Evolutionary conservation across 2,888 invertebrate genomes (phyloP).

Genomic region (Melipona bicolor): DNA sequence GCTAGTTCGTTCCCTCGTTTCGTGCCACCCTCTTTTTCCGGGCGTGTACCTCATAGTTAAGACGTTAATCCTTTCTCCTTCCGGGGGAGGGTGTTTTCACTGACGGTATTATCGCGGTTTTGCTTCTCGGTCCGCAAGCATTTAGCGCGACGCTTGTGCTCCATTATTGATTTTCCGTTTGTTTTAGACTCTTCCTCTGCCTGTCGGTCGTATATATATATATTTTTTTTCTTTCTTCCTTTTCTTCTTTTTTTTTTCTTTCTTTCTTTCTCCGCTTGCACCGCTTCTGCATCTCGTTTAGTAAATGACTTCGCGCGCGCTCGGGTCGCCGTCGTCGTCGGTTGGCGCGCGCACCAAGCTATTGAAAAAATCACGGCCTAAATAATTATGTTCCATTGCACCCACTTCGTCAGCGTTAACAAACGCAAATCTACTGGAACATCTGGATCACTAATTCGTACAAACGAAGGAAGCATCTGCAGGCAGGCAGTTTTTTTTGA

Average conservation of each 20-base stretch:
- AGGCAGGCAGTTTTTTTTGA: not conserved
- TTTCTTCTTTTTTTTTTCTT: too few relatives aligned
- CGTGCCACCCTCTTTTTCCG: not conserved
- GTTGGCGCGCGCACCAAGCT: too few relatives aligned
- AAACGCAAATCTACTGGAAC: slow-evolving; percentile 35
- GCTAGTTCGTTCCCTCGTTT: slow-evolving; percentile 15
- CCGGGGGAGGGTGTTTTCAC: slow-evolving; percentile 24
- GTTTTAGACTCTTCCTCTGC: slow-evolving; percentile 44
- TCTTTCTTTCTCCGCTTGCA: too few relatives aligned
- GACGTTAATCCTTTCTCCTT: slow-evolving; percentile 54
- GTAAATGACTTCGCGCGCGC: slow-evolving; percentile 48
- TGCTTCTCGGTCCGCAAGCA: slow-evolving; percentile 43
- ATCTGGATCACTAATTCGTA: slow-evolving; percentile 30
- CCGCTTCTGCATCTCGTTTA: slow-evolving; percentile 44
- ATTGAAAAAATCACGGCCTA: slow-evolving; percentile 42
- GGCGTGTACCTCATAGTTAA: slow-evolving; percentile 22
- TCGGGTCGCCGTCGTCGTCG: not conserved
- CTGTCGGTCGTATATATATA: not conserved
- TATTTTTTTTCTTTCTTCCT: not conserved
- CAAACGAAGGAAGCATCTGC: not conserved
- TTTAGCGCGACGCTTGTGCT: slow-evolving; percentile 47
- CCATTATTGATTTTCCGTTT: slow-evolving; percentile 62
- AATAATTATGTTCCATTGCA: slow-evolving; percentile 53
- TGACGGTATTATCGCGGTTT: slow-evolving; percentile 60
- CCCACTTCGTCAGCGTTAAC: slow-evolving; percentile 15